phyloP scores from a whole-genome alignment of 2,888 invertebrate genomes.

The Callimorpha dominula region DNA sequence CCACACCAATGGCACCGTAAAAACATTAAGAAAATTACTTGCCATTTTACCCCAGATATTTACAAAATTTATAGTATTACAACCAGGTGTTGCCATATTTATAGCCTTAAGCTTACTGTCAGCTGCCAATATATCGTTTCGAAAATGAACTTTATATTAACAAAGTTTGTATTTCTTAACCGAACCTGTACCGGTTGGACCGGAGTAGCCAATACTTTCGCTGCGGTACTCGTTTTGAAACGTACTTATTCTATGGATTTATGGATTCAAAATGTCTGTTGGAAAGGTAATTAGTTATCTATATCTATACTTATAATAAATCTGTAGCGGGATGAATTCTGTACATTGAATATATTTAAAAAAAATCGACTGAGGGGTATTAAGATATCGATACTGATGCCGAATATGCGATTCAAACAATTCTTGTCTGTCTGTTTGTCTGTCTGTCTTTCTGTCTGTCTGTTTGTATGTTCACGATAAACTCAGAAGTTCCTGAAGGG shows the following conservation, averaged over 20 bases:
- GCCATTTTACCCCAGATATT: conserved; percentile 11
- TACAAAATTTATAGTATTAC: conserved; percentile 17
- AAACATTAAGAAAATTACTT: conserved; percentile 7
- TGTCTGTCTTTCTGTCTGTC: too few relatives aligned
- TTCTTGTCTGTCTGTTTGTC: too few relatives aligned
- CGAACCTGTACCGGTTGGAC: conserved; percentile 34
- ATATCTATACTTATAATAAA: too few relatives aligned
- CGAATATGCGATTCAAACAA: too few relatives aligned
- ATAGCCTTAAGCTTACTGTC: conserved; percentile 25
- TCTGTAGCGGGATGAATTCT: too few relatives aligned
- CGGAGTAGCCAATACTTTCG: conserved; percentile 37
- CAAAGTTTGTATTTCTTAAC: conserved; percentile 42
- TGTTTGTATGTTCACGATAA: too few relatives aligned
- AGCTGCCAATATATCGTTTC: conserved; percentile 26
- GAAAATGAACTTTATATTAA: conserved; percentile 40
- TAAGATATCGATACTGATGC: too few relatives aligned
- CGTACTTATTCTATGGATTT: conserved; percentile 25
- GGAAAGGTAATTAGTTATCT: conserved; percentile 10
- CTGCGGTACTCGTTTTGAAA: conserved; percentile 31
- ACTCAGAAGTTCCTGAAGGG: too few relatives aligned
- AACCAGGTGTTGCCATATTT: conserved; percentile 32
- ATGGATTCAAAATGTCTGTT: conserved; percentile 23
- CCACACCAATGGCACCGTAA: background rate
- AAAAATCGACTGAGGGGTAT: too few relatives aligned
- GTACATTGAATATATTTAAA: too few relatives aligned